Evolutionary conservation across 2,888 invertebrate genomes (phyloP).

Genomic region (Acleris holmiana): DNA sequence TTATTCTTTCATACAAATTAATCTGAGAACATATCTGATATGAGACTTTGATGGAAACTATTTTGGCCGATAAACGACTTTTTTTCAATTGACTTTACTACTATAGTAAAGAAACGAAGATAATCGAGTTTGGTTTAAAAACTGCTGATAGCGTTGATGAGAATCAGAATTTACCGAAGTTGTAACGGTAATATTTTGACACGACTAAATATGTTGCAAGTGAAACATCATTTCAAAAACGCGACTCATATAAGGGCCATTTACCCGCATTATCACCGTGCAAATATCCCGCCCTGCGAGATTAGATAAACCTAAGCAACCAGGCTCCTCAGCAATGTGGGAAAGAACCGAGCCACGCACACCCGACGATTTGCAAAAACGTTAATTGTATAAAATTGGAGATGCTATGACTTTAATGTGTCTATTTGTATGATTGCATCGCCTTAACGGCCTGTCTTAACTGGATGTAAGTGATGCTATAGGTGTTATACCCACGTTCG

Average conservation of each 20-base stretch:
- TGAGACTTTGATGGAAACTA: too few species aligned
- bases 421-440: slow-evolving; percentile 26
- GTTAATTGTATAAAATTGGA: slow-evolving; percentile 30
- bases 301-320: slow-evolving; percentile 71
- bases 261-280: slow-evolving; percentile 73
- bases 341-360: slow-evolving; percentile 26
- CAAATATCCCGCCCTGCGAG: slow-evolving; percentile 78
- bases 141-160: not conserved
- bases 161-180: not conserved
- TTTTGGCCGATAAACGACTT: too few species aligned
- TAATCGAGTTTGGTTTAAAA: too few species aligned
- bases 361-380: slow-evolving; percentile 30
- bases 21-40: too few species aligned
- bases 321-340: slow-evolving; percentile 22
- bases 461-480: slow-evolving; percentile 18
- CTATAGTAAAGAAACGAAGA: too few species aligned
- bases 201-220: slow-evolving; percentile 11
- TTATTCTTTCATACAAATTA: too few species aligned
- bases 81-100: too few species aligned
- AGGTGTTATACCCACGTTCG: slow-evolving; percentile 21
- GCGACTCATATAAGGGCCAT: slow-evolving; percentile 69
- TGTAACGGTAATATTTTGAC: not conserved
- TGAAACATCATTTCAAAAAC: slow-evolving; percentile 57
- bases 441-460: slow-evolving; percentile 18
- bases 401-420: slow-evolving; percentile 26